A percentile compares a stretch with the other conserved stretches of the same genome.
phyloP scores from a whole-genome alignment of 2,797 vertebrate species.

The Halcyon leucocephala region DNA sequence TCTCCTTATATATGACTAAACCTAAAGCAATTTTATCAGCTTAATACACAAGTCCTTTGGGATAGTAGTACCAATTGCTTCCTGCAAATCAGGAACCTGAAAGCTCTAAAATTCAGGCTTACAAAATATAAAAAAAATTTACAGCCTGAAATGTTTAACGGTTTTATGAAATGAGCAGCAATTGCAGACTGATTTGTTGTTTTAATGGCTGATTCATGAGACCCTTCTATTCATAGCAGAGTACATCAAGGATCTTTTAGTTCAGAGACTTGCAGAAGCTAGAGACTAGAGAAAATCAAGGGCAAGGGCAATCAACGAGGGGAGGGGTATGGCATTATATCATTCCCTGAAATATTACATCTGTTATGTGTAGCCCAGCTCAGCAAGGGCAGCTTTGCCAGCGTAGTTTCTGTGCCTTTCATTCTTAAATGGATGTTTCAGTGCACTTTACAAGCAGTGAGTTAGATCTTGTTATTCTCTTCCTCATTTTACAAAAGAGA shows the following conservation, averaged over 20 bases:
- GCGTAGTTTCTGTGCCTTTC: background rate
- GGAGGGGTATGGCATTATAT: background rate
- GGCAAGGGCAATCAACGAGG: background rate
- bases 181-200: constrained; percentile 57
- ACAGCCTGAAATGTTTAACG: constrained; percentile 43
- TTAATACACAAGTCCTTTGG: constrained; percentile 50
- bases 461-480: background rate
- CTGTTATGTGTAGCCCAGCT: background rate
- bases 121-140: constrained; percentile 58
- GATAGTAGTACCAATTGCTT: constrained; percentile 41
- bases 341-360: background rate
- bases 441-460: background rate
- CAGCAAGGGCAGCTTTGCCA: background rate
- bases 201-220: constrained; percentile 45
- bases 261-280: constrained; percentile 39
- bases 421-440: background rate
- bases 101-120: constrained; percentile 55
- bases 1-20: constrained; percentile 45
- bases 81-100: constrained; percentile 66
- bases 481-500: background rate
- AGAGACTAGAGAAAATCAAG: constrained; percentile 14
- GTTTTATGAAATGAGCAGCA: constrained; percentile 59
- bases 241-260: constrained; percentile 1
- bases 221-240: constrained; percentile 24
- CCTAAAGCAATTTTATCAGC: constrained; percentile 66